phyloP scores from a whole-genome alignment of 2,113 vertebrate species.

The Mionectes macconnelli region DNA sequence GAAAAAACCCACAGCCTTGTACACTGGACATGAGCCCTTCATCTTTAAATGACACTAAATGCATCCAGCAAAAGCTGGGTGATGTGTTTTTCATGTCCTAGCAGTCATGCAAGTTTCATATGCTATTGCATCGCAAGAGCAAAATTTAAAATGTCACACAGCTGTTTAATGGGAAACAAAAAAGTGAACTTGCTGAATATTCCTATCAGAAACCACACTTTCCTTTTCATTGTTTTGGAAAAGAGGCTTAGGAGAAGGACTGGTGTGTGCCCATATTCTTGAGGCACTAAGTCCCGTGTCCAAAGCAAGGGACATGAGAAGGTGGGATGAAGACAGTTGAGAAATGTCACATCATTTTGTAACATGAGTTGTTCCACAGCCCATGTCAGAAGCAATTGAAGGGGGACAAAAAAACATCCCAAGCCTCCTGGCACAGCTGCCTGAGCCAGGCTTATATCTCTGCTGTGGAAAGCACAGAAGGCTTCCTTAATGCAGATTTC shows the following conservation, averaged over 20 bases:
- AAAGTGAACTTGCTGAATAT: neutral
- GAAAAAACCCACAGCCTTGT: neutral
- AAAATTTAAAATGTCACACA: neutral
- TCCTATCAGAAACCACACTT: neutral
- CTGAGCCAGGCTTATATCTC: fast-evolving
- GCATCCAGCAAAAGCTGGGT: neutral
- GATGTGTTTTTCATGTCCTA: neutral
- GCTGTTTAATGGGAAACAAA: neutral
- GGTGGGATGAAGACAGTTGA: neutral
- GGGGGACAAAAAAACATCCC: neutral
- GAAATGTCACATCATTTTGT: neutral
- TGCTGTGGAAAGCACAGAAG: neutral
- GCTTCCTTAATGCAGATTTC: fast-evolving
- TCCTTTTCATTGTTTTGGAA: neutral
- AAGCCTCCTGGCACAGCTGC: neutral
- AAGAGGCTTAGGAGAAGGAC: neutral
- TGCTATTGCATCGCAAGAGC: neutral
- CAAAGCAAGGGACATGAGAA: neutral
- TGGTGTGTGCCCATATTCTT: neutral
- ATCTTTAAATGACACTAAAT: neutral
- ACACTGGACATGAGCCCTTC: neutral
- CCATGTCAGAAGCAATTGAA: neutral
- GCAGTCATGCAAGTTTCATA: neutral
- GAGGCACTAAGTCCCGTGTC: neutral
- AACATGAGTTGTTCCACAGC: neutral